Evolutionary conservation across 2,797 vertebrate genomes (phyloP).

Genomic region (Lithobates pipiens): DNA sequence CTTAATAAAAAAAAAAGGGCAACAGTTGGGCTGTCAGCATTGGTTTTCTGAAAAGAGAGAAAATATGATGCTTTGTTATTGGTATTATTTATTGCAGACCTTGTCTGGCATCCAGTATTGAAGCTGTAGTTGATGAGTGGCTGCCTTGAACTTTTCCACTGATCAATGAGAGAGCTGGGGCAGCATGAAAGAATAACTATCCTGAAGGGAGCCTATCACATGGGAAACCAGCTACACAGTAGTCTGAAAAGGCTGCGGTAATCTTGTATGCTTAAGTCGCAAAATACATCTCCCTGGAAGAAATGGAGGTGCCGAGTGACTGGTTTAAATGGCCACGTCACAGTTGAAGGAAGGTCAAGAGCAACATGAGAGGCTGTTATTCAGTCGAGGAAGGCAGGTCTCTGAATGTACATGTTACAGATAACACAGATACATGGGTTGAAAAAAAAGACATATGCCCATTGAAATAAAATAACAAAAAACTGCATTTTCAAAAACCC

Average conservation of each 20-base stretch:
- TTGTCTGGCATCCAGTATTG: conserved; percentile 78
- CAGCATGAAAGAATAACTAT: conserved; percentile 78
- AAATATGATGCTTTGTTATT: conserved; percentile 78
- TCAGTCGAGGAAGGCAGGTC: conserved; percentile 46
- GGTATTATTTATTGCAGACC: conserved; percentile 81
- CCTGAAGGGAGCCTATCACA: conserved; percentile 72
- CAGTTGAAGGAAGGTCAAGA: conserved; percentile 67
- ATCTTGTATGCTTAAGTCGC: conserved; percentile 68
- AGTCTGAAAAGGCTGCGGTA: conserved; percentile 68
- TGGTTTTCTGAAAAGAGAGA: conserved; percentile 74
- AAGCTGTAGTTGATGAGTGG: conserved; percentile 80
- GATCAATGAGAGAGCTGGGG: conserved; percentile 77
- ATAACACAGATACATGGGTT: neutral
- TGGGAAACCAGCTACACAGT: conserved; percentile 69
- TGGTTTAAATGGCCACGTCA: conserved; percentile 70
- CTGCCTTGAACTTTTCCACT: conserved; percentile 82
- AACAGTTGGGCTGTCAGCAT: conserved; percentile 69
- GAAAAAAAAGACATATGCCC: neutral
- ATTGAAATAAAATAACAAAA: neutral
- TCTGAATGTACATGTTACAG: neutral
- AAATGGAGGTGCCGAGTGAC: conserved; percentile 67
- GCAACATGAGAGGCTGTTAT: conserved; percentile 66
- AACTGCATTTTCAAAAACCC: no score
- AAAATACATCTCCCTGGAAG: conserved; percentile 65
- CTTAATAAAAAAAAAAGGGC: neutral